phyloP scores from a whole-genome alignment of 2,888 invertebrate species.

The Trilocha varians region DNA sequence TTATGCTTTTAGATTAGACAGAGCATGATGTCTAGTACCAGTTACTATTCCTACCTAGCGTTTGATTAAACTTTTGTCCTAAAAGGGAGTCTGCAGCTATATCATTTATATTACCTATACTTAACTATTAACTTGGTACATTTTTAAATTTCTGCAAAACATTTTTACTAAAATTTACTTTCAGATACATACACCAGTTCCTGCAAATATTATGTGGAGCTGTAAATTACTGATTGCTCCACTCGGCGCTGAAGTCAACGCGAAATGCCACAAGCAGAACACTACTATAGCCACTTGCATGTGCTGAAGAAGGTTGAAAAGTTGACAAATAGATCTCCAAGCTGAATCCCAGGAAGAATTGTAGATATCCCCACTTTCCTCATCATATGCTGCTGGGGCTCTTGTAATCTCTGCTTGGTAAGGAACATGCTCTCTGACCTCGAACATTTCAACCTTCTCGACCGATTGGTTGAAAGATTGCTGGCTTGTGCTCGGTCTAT shows the following conservation, averaged over 20 bases:
- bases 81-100: too few species aligned
- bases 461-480: constrained; percentile 57
- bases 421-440: constrained; percentile 62
- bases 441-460: constrained; percentile 58
- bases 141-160: too few species aligned
- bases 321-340: constrained; percentile 56
- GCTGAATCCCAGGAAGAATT: constrained; percentile 52
- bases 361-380: constrained; percentile 49
- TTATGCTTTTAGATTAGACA: too few species aligned
- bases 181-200: constrained; percentile 58
- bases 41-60: too few species aligned
- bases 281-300: constrained; percentile 63
- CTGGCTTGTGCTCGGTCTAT: constrained; percentile 57
- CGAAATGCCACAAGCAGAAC: constrained; percentile 59
- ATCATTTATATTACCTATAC: too few species aligned
- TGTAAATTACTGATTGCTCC: constrained; percentile 58
- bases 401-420: constrained; percentile 59
- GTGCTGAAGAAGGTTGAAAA: constrained; percentile 59
- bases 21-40: too few species aligned
- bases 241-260: constrained; percentile 47
- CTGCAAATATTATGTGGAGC: constrained; percentile 61
- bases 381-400: constrained; percentile 53
- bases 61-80: too few species aligned
- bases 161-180: too few species aligned
- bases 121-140: too few species aligned